A percentile compares a stretch with the other conserved stretches of the same genome.
Evolutionary conservation across 1,140 invertebrate genomes (phyloP).

Genomic region (Spodoptera litura): DNA sequence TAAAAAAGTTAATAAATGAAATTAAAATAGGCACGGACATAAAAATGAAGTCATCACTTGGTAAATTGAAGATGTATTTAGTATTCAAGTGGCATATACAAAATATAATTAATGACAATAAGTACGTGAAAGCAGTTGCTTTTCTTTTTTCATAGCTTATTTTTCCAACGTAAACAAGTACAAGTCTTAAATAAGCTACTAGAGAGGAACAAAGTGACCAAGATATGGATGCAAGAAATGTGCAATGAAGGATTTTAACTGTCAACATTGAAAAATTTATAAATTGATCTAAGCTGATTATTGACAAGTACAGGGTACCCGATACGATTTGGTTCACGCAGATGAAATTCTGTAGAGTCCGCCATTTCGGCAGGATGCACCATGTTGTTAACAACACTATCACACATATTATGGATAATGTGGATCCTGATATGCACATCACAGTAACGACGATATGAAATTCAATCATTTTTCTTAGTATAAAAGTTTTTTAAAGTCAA

Average conservation of each 20-base stretch:
- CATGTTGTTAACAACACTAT: slow-evolving; percentile 50
- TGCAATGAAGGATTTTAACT: neutral
- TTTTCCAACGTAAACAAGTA: slow-evolving; percentile 49
- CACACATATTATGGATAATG: slow-evolving; percentile 48
- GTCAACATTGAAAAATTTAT: neutral
- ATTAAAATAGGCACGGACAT: neutral
- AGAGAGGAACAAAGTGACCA: slow-evolving; percentile 56
- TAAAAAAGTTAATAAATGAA: neutral
- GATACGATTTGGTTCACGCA: slow-evolving; percentile 54
- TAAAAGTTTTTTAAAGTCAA: too few relatives aligned
- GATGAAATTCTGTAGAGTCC: slow-evolving; percentile 56
- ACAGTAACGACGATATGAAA: too few relatives aligned
- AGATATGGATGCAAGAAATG: slow-evolving; percentile 17
- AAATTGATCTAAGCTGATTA: too few relatives aligned
- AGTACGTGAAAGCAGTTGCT: too few relatives aligned
- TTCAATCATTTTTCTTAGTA: too few relatives aligned
- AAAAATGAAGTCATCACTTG: too few relatives aligned
- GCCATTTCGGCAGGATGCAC: slow-evolving; percentile 53
- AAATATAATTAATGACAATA: too few relatives aligned
- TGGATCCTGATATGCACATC: neutral
- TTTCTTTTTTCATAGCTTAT: slow-evolving; percentile 54
- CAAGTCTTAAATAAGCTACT: slow-evolving; percentile 54
- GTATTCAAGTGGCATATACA: too few relatives aligned
- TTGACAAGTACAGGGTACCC: slow-evolving; percentile 49
- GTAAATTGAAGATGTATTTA: neutral